Percentiles rank a stretch among this genome's conserved stretches.
These are phyloP conservation scores for Seriola aureovittata DNA, from an alignment of 2,113 vertebrate genomes.

Conservation along the genomic window DNA sequence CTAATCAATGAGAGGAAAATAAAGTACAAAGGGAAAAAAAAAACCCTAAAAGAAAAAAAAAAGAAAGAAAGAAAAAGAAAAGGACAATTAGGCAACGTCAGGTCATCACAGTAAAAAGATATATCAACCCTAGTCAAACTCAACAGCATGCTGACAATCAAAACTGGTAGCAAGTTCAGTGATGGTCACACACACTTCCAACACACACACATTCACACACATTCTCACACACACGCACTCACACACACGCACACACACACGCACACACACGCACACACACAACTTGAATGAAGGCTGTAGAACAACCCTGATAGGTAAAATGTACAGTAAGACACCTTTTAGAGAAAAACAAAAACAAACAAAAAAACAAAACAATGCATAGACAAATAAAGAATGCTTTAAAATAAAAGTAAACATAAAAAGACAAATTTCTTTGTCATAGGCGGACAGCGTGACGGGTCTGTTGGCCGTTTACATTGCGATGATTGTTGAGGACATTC, in stretches of 20 bases:
- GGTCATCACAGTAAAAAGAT: slow-evolving; percentile 83
- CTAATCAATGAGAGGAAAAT: slow-evolving; percentile 67
- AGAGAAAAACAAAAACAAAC: slow-evolving; percentile 43
- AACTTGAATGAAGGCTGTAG: slow-evolving; percentile 63
- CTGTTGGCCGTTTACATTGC: slow-evolving; percentile 67
- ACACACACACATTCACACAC: slow-evolving; percentile 24
- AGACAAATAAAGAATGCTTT: slow-evolving; percentile 80
- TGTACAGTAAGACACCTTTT: slow-evolving; percentile 79
- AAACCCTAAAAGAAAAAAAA: background rate
- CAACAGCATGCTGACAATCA: slow-evolving; percentile 77
- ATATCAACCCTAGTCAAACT: slow-evolving; percentile 68
- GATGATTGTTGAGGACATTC: slow-evolving; percentile 77
- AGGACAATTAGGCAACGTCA: slow-evolving; percentile 71
- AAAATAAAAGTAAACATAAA: slow-evolving; percentile 81
- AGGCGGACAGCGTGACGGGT: slow-evolving; percentile 55
- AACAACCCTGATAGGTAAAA: slow-evolving; percentile 69
- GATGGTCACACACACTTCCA: slow-evolving; percentile 15
- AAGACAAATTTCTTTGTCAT: slow-evolving; percentile 67
- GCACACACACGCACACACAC: slow-evolving; percentile 45
- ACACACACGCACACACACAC: slow-evolving; percentile 27
- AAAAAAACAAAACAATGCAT: slow-evolving; percentile 75
- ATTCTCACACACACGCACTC: slow-evolving; percentile 22
- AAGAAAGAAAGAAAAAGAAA: slow-evolving; percentile 29
- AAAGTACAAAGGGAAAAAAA: slow-evolving; percentile 63
- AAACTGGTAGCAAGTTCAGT: slow-evolving; percentile 51